These are phyloP conservation scores for Myotis lucifugus DNA, from an alignment of 2,113 vertebrate species.

Conservation along the genomic window DNA sequence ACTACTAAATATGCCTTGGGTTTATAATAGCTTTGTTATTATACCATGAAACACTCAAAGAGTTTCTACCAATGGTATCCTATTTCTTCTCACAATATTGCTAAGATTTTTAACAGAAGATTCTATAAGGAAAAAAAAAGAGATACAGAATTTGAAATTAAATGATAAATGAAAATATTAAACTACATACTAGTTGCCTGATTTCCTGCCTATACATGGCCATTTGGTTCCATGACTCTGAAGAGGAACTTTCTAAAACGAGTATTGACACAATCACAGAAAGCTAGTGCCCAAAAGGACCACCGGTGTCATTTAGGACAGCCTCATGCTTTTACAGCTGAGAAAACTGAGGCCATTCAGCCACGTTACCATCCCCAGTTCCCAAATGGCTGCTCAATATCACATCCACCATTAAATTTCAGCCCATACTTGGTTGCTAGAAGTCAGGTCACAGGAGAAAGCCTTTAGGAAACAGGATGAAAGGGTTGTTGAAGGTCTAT, in stretches of 20 bases:
- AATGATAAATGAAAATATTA: not conserved
- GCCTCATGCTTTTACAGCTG: not conserved
- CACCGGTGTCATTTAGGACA: not conserved
- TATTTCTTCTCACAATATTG: not conserved
- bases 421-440: not conserved
- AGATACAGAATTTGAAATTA: not conserved
- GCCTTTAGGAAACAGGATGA: not conserved
- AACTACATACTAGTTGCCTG: not conserved
- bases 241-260: conserved; percentile 2
- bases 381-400: not conserved
- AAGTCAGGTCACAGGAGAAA: not conserved
- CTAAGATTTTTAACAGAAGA: conserved; percentile 26
- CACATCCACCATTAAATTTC: not conserved
- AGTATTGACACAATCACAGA: not conserved
- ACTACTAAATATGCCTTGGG: not conserved
- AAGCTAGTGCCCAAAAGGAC: not conserved
- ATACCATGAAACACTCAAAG: conserved; percentile 1
- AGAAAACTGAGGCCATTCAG: not conserved
- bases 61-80: not conserved
- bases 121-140: not conserved
- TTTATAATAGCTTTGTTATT: conserved; percentile 24
- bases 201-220: not conserved
- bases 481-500: not conserved
- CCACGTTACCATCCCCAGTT: not conserved
- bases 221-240: not conserved